phyloP scores from a whole-genome alignment of 1,140 invertebrate species.

The Carcinoscorpius rotundicauda region DNA sequence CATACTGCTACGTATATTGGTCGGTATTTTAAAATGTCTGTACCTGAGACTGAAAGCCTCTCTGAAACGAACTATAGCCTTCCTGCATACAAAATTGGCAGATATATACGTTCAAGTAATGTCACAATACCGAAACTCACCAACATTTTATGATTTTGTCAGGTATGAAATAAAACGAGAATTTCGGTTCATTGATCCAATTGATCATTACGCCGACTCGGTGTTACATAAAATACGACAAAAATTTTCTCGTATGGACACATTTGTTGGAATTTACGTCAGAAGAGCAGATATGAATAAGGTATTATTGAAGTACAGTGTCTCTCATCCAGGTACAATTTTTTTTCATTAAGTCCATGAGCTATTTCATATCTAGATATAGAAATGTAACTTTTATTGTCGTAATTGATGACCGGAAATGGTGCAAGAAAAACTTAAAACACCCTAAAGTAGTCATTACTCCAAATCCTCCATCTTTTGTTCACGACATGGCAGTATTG shows the following conservation, averaged over 20 bases:
- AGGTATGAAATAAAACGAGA: not conserved
- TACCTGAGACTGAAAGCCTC: not conserved
- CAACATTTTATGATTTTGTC: not conserved
- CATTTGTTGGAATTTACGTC: conserved; percentile 46
- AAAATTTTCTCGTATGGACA: not conserved
- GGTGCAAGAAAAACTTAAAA: conserved; percentile 38
- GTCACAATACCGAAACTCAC: not conserved
- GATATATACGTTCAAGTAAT: not conserved
- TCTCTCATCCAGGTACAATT: conserved; percentile 37
- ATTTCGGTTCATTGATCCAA: not conserved
- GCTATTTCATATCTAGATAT: conserved; percentile 41
- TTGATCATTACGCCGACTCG: not conserved
- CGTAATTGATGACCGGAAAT: conserved; percentile 47
- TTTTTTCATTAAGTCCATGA: conserved; percentile 45
- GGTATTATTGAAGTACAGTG: conserved; percentile 40
- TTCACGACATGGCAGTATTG: conserved; percentile 30
- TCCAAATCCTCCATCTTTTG: conserved; percentile 13
- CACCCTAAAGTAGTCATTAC: conserved; percentile 23
- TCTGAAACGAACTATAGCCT: not conserved
- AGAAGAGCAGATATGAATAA: conserved; percentile 46
- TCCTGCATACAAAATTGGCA: not conserved
- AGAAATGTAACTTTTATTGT: conserved; percentile 40
- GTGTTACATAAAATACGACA: not conserved
- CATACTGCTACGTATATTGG: not conserved
- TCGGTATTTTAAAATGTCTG: not conserved